phyloP scores from a whole-genome alignment of 2,888 invertebrate genomes.

The Drosophila prostipennis region DNA sequence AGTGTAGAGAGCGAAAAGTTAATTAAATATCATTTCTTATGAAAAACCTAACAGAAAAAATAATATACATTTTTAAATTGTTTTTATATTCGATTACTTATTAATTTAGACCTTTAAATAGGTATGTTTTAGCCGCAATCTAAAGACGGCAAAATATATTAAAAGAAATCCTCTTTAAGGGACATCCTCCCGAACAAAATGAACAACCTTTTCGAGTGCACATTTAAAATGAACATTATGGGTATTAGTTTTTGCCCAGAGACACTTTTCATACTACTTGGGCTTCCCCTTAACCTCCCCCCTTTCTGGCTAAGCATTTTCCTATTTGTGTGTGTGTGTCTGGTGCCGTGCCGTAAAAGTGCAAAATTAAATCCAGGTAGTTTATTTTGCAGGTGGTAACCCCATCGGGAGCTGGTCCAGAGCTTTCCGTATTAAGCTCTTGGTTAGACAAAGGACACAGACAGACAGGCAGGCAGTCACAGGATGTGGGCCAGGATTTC shows the following conservation, averaged over 20 bases:
- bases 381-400: constrained; percentile 61
- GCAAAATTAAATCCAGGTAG: constrained; percentile 70
- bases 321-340: constrained; percentile 12
- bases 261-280: constrained; percentile 40
- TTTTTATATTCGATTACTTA: too few species aligned
- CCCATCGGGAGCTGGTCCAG: constrained; percentile 52
- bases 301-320: constrained; percentile 7
- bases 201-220: constrained; percentile 12
- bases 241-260: constrained; percentile 11
- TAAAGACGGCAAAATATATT: too few species aligned
- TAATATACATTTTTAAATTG: too few species aligned
- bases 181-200: too few species aligned
- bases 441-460: constrained; percentile 51
- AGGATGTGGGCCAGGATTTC: constrained; percentile 14
- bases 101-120: too few species aligned
- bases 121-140: too few species aligned
- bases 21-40: too few species aligned
- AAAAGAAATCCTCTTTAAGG: too few species aligned
- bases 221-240: constrained; percentile 33
- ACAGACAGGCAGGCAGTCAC: neutral
- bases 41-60: too few species aligned
- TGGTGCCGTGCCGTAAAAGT: constrained; percentile 57
- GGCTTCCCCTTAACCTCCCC: constrained; percentile 1
- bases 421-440: constrained; percentile 63
- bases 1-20: too few species aligned